Base-by-base conservation (phyloP, 2,888 invertebrate species). In the Cyclophora punctaria region DNA sequence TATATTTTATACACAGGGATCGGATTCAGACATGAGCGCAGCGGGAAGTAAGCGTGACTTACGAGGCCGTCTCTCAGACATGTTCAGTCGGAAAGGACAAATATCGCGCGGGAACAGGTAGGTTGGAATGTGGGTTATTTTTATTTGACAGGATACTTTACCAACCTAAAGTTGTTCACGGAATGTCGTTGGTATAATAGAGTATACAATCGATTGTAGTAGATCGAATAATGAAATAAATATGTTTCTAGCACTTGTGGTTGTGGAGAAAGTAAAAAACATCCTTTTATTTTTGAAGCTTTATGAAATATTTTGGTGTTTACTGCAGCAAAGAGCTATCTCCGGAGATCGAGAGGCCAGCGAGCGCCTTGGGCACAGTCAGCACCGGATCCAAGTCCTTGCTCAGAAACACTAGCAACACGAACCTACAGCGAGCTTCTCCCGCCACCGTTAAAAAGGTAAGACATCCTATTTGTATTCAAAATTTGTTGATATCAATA, bases 1-100 rank as follows among this genome's bases (percentile, higher is more conserved):
- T 46, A 37, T 35, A 4, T 49, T 50, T 46, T 50, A 64, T 20
- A 20, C 61, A 7, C 89, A 91, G 81, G 93, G 93, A 68, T 94
- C 94, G 5, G 93, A 93, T 69, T 93, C 94, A 0, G 94, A 94
- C 63, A 90, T 93, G 72, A 92, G 92, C 61, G 89, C 91, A 40
- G 89, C 91, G 44, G 93, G 93, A 62, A 93, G 93, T 71, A 94
- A 93, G 80, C 92, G 92, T 67, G 94, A 95, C 80, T 84, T 96
- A 60, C 93, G 94, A 68, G 95, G 94, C 50, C 91, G 95, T 55
- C 83, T 96, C 44, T 93, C 95, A 0, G 95, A 93, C 58, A 95
- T 96, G 90, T 96, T 96, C 69, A 94, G 92, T 73, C 91, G 94
- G 63, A 87, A 91, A 64, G 83, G 82, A 40, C 89, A 89, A 51